Evolutionary conservation across 92 coral and sea anemone species (phyloP), one percentile per base, ranked within the genome.

Genomic region (Epizoanthus illoricatus): DNA sequence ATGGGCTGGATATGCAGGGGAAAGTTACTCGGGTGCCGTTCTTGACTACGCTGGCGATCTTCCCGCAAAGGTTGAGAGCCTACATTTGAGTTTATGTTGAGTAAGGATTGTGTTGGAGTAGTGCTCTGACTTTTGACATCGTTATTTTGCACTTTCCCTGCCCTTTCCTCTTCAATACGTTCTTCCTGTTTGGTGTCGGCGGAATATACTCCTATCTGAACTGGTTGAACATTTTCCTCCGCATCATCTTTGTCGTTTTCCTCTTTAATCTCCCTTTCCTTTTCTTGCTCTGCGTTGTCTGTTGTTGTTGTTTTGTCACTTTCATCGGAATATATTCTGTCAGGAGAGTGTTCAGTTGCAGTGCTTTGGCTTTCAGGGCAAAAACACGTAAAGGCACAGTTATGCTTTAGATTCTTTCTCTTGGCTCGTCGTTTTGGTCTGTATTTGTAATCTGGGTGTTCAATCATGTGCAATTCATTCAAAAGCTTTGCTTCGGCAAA

Each of bases 401-500:
- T 86, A 28, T 86, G 84, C 20, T 86, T 89, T 1, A 86, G 1
- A 13, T 89, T 73, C 33, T 81, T 89, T 69, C 84, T 89, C 87
- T 91, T 93, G 12, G 86, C 79, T 59, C 97, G 84, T 64, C 97
- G 64, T 20, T 89, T 88, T 4, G 97, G 97, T 19, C 97, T 83
- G 68, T 93, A 93, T 49, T 93, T 93, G 80, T 93, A 93, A 69
- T 93, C 94, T 21, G 97, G 97, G 21, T 93, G 94, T 49, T 93
- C 97, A 28, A 93, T 93, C 92, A 93, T 88, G 74, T 93, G 97
- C 7, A 93, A 76, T 75, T 93, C 97, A 61, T 86, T 93, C 78
- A 93, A 45, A 19, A 93, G 84, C 81, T 93, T 93, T 13, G 97
- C 94, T 76, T 93, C 94, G n/a, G 97, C 97, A 62, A 93, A 93